phyloP scores from a whole-genome alignment of 2,113 vertebrate species.

The Tetraodon nigroviridis region DNA sequence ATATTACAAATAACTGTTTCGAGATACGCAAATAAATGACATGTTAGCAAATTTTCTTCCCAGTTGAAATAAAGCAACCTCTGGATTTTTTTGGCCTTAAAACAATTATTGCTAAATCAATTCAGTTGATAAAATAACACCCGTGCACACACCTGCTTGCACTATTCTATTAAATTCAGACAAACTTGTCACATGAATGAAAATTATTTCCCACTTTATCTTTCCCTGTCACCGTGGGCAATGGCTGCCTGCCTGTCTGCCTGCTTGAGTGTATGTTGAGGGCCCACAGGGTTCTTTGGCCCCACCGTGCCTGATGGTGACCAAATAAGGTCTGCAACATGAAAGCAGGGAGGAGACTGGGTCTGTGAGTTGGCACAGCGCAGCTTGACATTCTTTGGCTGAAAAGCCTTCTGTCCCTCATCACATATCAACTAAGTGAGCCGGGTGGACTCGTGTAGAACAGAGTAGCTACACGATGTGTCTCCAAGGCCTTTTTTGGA shows the following conservation, averaged over 20 bases:
- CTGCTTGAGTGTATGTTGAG: constrained; percentile 45
- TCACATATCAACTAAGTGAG: constrained; percentile 27
- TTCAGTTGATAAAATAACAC: no score
- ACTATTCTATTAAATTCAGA: constrained; percentile 51
- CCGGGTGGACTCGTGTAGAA: constrained; percentile 6
- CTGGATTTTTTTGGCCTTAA: no score
- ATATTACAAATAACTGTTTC: no score
- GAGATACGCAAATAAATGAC: no score
- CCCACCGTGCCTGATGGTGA: constrained; percentile 36
- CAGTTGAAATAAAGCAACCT: no score
- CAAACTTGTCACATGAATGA: constrained; percentile 29
- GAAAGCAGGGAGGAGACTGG: constrained; percentile 50
- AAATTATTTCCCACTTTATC: constrained; percentile 45
- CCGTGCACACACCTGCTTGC: no score
- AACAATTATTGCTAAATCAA: no score
- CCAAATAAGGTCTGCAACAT: constrained; percentile 73
- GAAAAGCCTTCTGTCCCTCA: constrained; percentile 60
- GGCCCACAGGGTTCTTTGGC: constrained; percentile 38
- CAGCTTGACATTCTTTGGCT: constrained; percentile 56
- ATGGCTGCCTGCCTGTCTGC: constrained; percentile 52
- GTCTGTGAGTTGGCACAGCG: constrained; percentile 62
- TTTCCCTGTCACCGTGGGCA: constrained; percentile 29
- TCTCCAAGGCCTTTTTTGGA: no score
- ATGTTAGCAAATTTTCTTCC: no score
- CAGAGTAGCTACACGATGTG: background rate